A percentile compares a stretch with the other conserved stretches of the same genome.
Conservation (phyloP, 64 coral and sea anemone genomes). For the Dendrophyllia cribrosa region DNA sequence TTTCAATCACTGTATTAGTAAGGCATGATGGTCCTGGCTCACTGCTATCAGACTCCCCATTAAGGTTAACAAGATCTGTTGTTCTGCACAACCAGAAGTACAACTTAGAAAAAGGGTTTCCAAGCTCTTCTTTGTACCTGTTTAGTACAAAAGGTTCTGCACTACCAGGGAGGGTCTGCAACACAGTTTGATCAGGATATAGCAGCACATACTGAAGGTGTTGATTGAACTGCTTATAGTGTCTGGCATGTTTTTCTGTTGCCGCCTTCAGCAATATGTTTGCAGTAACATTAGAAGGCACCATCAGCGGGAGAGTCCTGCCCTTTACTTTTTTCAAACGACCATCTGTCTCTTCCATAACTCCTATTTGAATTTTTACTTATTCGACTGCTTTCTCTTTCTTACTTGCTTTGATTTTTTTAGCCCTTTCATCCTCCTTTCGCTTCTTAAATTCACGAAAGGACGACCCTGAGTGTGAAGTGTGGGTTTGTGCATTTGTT, state of each 20-base stretch:
- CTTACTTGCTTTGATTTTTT: slow-evolving; percentile 35
- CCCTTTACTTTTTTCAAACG: slow-evolving; percentile 57
- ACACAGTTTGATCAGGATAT: slow-evolving; percentile 53
- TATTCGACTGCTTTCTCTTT: slow-evolving; percentile 25
- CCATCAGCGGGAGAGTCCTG: slow-evolving; percentile 45
- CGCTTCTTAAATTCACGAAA: slow-evolving; percentile 20
- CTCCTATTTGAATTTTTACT: slow-evolving; percentile 61
- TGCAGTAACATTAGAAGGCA: slow-evolving; percentile 25
- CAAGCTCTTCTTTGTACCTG: slow-evolving; percentile 62
- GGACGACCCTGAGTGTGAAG: slow-evolving; percentile 8
- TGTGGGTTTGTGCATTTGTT: neutral
- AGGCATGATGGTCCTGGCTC: slow-evolving; percentile 51
- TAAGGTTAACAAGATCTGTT: slow-evolving; percentile 54
- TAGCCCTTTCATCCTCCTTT: slow-evolving; percentile 11
- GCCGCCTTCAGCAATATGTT: slow-evolving; percentile 16
- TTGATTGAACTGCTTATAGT: slow-evolving; percentile 49
- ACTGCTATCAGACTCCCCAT: slow-evolving; percentile 15
- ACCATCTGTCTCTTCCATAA: slow-evolving; percentile 46
- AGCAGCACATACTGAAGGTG: slow-evolving; percentile 15
- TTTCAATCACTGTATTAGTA: neutral
- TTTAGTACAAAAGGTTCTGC: slow-evolving; percentile 48
- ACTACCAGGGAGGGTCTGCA: slow-evolving; percentile 56
- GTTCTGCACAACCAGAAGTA: slow-evolving; percentile 67
- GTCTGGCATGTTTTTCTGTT: slow-evolving; percentile 50
- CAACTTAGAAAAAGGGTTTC: slow-evolving; percentile 72